Conservation (phyloP, 2,888 invertebrate species). For the Tachina grossa region DNA sequence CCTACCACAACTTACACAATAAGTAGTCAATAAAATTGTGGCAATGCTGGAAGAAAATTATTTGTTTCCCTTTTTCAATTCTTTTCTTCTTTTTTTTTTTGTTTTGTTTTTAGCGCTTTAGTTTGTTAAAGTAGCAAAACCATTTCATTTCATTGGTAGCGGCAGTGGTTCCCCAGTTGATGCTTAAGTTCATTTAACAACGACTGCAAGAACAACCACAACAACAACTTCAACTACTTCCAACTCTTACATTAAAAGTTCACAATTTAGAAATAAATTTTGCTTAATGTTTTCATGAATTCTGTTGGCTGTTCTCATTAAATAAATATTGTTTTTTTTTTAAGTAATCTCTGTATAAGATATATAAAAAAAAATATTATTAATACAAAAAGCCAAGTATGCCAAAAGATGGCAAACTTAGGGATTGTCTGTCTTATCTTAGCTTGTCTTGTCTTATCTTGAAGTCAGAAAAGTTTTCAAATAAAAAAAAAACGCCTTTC, state of each 20-base stretch:
- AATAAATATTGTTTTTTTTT: slow-evolving; percentile 31
- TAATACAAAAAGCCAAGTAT: neutral
- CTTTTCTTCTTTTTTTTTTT: neutral
- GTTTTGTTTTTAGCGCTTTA: slow-evolving; percentile 38
- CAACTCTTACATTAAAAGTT: slow-evolving; percentile 62
- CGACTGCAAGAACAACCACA: slow-evolving; percentile 2
- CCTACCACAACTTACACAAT: slow-evolving; percentile 59
- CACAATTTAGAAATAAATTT: slow-evolving; percentile 72
- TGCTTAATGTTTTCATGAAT: slow-evolving; percentile 40
- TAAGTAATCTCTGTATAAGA: slow-evolving; percentile 50
- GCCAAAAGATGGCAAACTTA: slow-evolving; percentile 38
- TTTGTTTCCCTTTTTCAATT: neutral
- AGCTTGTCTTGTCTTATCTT: slow-evolving; percentile 45
- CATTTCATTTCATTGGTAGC: slow-evolving; percentile 65
- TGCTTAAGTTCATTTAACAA: slow-evolving; percentile 59
- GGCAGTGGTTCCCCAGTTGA: slow-evolving; percentile 56
- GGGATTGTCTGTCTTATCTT: slow-evolving; percentile 40
- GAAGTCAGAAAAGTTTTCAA: slow-evolving; percentile 58
- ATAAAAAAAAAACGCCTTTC: slow-evolving; percentile 77
- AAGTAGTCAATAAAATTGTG: slow-evolving; percentile 60
- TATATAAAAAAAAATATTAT: slow-evolving; percentile 17
- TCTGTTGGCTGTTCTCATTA: slow-evolving; percentile 30
- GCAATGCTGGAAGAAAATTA: slow-evolving; percentile 22
- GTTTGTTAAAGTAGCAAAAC: slow-evolving; percentile 68
- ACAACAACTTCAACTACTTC: slow-evolving; percentile 20